Base-by-base conservation (phyloP, 1,140 invertebrate species). In the Caenorhabditis briggsae region DNA sequence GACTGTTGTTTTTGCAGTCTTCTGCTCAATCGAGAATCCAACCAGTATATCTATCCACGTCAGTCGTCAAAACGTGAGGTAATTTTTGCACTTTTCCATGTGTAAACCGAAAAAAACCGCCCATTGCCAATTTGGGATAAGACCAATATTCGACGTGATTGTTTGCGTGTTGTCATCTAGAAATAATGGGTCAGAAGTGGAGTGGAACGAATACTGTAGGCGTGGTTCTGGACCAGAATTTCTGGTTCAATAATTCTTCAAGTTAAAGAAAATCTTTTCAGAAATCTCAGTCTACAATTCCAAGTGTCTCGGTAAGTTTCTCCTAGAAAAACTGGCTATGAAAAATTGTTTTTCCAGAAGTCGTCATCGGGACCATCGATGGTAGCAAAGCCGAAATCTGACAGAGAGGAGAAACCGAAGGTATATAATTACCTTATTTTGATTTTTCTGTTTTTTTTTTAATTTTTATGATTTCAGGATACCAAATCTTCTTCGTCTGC, bases 41-140 rank as follows among this genome's bases (percentile, higher is more conserved):
- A 70, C 43, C 11, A 46, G 64, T 46, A 18, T 20, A 70, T 70
- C 64, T 20, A 70, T 70, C 64, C 64, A 70, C 64, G 64, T 70
- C 64, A 70, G 33, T 46, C n/a, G 1, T 18, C 33, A 65, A 14
- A 41, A 65, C 23, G 25, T 65, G 23, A 65, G 33, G 11, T 11
- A n/a, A 8, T 65, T 65, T 25, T n/a, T 58, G 8, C 6, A 58
- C n/a, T 9, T 58, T 58, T 14, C 56, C n/a, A 58, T n/a, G 16
- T n/a, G n/a, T 20, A 8, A n/a, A 33, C 25, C 23, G 61, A 70
- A 43, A 48, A 43, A 70, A 46, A 46, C n/a, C 16, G 5, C 43
- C 11, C 64, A 70, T 70, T 70, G 43, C 46, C 43, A 46, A 46
- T 43, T 46, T 2, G 2, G 9, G 18, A 46, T 18, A 46, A 8